Conservation (phyloP, 2,797 vertebrate species). For the Myioborus melanocephalus region DNA sequence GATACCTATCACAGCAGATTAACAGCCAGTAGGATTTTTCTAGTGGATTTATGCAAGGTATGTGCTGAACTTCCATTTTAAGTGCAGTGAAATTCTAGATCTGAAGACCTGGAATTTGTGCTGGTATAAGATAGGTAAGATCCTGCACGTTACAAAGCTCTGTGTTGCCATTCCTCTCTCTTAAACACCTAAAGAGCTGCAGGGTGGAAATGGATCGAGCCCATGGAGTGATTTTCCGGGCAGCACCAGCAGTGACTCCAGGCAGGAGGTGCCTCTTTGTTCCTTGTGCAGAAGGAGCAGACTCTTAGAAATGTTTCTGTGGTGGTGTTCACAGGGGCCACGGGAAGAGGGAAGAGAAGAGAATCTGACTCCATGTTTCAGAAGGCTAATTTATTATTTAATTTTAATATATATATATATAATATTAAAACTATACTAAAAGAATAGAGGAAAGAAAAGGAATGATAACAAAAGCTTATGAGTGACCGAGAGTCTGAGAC, state of each 20-base stretch:
- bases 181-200: neutral
- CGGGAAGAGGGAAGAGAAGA: no score
- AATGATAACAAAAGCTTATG: no score
- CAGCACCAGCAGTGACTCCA: neutral
- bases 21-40: neutral
- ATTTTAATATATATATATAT: no score
- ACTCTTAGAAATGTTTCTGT: neutral
- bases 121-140: neutral
- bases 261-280: neutral
- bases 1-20: neutral
- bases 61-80: neutral
- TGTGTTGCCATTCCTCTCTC: neutral
- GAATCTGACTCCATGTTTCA: no score
- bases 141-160: neutral
- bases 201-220: accelerated
- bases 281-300: neutral
- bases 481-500: no score
- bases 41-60: neutral
- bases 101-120: neutral
- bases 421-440: no score
- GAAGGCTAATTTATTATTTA: no score
- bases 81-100: neutral
- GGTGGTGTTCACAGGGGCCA: no score
- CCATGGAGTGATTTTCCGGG: neutral
- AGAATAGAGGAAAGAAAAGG: no score